Percentiles rank a stretch among this genome's conserved stretches.
Conservation (phyloP, 2,797 vertebrate species). For the Loriculus beryllinus region DNA sequence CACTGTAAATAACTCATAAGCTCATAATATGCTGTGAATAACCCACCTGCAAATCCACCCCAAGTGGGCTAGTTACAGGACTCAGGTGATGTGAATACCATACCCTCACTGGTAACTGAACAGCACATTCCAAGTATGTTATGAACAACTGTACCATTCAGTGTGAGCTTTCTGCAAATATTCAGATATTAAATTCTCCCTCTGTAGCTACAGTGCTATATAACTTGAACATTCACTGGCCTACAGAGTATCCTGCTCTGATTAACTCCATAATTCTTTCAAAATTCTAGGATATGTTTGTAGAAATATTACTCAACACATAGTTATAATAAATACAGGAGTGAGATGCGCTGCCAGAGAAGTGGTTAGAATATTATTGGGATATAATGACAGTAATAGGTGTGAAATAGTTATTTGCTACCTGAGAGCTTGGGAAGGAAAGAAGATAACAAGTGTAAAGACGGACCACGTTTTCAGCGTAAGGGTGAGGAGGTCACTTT, state of each 20-base stretch:
- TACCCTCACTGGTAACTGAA: not conserved
- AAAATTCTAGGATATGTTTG: not conserved
- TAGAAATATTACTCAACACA: not conserved
- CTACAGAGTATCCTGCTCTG: not conserved
- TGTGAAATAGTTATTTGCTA: not conserved
- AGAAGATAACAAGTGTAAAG: not conserved
- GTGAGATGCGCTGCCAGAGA: not conserved
- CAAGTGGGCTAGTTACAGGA: not conserved
- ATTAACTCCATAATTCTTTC: slow-evolving; percentile 8
- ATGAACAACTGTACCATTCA: slow-evolving; percentile 22
- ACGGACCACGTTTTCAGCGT: not conserved
- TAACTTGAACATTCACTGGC: not conserved
- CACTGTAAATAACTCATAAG: not conserved
- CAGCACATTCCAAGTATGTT: not conserved
- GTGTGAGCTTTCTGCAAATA: not conserved
- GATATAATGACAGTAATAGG: not conserved
- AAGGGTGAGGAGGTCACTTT: not conserved
- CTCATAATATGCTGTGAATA: not conserved
- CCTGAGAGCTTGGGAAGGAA: not conserved
- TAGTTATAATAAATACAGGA: not conserved
- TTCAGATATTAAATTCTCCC: not conserved
- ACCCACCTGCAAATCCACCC: not conserved
- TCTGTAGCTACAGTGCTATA: not conserved
- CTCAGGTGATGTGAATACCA: not conserved
- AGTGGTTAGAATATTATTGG: not conserved